Percentiles rank a stretch among this genome's conserved stretches.
Evolutionary conservation across 2,113 vertebrate species (phyloP).

Genomic region (Leucopsar rothschildi): DNA sequence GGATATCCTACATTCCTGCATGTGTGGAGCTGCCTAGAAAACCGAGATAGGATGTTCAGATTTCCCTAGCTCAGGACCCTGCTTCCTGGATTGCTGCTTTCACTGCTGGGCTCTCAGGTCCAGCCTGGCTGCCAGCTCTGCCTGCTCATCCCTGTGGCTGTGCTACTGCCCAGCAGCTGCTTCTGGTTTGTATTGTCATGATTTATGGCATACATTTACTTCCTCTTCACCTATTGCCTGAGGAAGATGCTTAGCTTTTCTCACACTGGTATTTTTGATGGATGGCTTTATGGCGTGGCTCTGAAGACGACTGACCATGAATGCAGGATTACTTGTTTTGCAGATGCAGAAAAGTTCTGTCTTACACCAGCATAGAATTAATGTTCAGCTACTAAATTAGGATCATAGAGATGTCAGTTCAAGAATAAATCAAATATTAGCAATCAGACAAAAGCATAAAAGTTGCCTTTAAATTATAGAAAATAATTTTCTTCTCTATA

Average conservation of each 20-base stretch:
- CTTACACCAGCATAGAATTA: neutral
- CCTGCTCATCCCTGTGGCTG: neutral
- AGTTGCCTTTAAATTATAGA: neutral
- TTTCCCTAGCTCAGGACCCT: neutral
- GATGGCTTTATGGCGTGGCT: neutral
- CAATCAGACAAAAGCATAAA: neutral
- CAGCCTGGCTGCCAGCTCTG: neutral
- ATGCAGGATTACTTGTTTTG: neutral
- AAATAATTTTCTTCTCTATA: neutral
- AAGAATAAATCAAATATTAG: neutral
- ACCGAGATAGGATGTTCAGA: neutral
- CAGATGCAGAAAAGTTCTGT: neutral
- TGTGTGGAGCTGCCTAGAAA: neutral
- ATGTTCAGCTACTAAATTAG: neutral
- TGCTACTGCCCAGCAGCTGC: neutral
- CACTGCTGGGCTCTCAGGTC: neutral
- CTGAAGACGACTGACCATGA: neutral
- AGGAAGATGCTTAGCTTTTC: neutral
- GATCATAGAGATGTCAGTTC: neutral
- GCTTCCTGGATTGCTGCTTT: neutral
- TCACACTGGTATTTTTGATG: neutral
- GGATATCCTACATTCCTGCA: rapidly evolving
- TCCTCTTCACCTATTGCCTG: neutral
- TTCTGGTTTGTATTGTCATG: neutral
- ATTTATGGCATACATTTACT: neutral